Base-by-base conservation (phyloP, 1,140 invertebrate genomes). In the Tribolium castaneum region DNA sequence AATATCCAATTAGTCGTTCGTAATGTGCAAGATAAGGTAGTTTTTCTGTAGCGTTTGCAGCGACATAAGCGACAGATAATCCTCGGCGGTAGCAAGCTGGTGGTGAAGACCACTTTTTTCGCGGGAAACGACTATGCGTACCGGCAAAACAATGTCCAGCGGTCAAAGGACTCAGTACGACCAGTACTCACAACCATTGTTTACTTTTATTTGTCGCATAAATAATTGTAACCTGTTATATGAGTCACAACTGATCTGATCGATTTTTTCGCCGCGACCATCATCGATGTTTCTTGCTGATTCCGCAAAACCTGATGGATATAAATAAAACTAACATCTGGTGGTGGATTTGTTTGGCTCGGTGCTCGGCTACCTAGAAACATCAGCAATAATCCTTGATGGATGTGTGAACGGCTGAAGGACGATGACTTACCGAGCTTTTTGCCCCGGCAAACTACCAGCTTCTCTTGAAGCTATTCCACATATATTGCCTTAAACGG, bases 161-260 rank as follows among this genome's bases (percentile, higher is more conserved):
- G 84, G 83, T 84, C 83, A 84, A 85, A 82, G 81, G 83, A 85
- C 84, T 84, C 80, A 75, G 75, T 82, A 82, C 78, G 62, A 83
- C 83, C 81, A 82, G 83, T 84, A 84, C 82, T 81, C 80, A 85
- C 80, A 81, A 78, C 83, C 82, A 85, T 85, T 85, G 84, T 85
- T 84, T 84, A 84, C 83, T 85, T 85, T 85, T 85, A 83, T 85
- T 85, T 84, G 83, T 81, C 80, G 83, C 82, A 85, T 85, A 85
- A 85, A 84, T 85, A 83, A 85, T 83, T 85, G 81, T 79, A 84
- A 85, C 84, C 84, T 84, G 84, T 85, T 85, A 83, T 85, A 84
- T 85, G 84, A 85, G 81, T 85, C 83, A 84, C 84, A 82, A 82
- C 78, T 82, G 80, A 83, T 82, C 80, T 80, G 82, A 83, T 81